A percentile compares a stretch with the other conserved stretches of the same genome.
Conservation (phyloP, 2,888 invertebrate genomes). For the Philopedon plagiatum region DNA sequence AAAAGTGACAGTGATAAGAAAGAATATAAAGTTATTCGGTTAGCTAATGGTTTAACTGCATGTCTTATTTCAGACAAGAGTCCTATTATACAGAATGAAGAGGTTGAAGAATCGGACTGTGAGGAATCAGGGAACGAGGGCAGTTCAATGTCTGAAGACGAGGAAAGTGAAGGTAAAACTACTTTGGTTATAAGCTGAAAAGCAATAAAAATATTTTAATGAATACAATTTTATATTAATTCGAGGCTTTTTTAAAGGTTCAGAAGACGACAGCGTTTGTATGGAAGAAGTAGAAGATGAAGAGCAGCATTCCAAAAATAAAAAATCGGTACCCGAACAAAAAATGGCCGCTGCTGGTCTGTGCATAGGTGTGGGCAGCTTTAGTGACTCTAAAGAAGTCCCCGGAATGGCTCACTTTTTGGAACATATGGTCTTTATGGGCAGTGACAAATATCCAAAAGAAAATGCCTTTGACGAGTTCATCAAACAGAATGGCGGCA, state of each 20-base stretch:
- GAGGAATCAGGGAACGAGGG: conserved; percentile 64
- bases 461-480: conserved; percentile 90
- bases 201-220: too few species aligned
- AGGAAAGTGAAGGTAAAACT: conserved; percentile 46
- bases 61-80: conserved; percentile 78
- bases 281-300: conserved; percentile 21
- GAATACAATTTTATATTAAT: too few species aligned
- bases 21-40: conserved; percentile 77
- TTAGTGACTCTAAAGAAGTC: conserved; percentile 82
- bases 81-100: conserved; percentile 38
- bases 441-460: conserved; percentile 88
- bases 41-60: conserved; percentile 81
- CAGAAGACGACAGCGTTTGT: conserved; percentile 8
- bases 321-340: conserved; percentile 52
- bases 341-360: conserved; percentile 80
- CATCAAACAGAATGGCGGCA: conserved; percentile 78
- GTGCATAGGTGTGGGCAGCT: conserved; percentile 83
- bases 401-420: conserved; percentile 89
- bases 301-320: neutral
- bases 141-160: conserved; percentile 53
- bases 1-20: conserved; percentile 86
- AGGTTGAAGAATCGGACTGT: conserved; percentile 61
- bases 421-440: conserved; percentile 97
- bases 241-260: conserved; percentile 24
- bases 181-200: too few species aligned